Evolutionary conservation across 2,113 vertebrate genomes (phyloP).

Genomic region (Corythornis cristatus): DNA sequence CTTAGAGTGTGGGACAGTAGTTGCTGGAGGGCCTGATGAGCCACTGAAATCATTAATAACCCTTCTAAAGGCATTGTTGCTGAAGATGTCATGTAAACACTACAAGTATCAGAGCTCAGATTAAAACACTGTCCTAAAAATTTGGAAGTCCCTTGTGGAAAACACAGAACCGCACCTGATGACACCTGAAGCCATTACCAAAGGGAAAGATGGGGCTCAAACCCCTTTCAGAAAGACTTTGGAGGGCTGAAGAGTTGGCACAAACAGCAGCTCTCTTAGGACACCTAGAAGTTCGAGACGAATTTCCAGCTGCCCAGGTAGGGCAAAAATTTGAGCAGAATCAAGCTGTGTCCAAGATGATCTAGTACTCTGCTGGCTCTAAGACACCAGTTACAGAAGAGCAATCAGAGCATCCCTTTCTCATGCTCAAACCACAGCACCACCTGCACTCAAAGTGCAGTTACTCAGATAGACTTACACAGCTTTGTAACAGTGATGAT

Average conservation of each 20-base stretch:
- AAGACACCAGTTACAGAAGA: not conserved
- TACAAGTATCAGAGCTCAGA: not conserved
- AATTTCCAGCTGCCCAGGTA: not conserved
- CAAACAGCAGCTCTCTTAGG: not conserved
- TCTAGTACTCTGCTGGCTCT: not conserved
- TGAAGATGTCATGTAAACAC: not conserved
- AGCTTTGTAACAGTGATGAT: not conserved
- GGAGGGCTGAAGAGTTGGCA: not conserved
- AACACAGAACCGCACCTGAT: not conserved
- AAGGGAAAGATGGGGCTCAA: not conserved
- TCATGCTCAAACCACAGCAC: not conserved
- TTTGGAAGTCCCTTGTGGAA: not conserved
- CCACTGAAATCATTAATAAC: not conserved
- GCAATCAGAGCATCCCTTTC: not conserved
- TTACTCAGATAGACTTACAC: not conserved
- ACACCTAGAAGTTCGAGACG: not conserved
- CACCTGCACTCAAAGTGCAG: accelerated
- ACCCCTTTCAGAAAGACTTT: not conserved
- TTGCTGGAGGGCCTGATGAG: not conserved
- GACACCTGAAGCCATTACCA: not conserved
- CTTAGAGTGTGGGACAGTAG: not conserved
- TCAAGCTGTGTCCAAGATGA: not conserved
- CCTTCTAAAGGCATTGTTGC: not conserved
- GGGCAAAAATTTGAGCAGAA: not conserved
- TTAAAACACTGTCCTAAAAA: not conserved